Evolutionary conservation across 1,140 invertebrate genomes (phyloP), one percentile per base, ranked within the genome.

Genomic region (Papilio polyxenes): DNA sequence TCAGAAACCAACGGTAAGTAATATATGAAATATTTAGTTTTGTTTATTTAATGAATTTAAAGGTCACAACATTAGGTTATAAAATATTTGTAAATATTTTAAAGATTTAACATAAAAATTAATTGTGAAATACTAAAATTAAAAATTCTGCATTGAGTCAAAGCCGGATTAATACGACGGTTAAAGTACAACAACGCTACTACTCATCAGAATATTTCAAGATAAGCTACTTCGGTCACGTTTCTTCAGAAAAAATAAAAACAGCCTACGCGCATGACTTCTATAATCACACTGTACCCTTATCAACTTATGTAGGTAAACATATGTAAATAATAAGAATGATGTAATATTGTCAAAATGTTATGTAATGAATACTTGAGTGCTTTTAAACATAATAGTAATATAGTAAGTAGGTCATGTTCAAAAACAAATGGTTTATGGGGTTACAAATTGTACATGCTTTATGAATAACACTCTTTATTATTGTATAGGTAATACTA

Each of bases 151-250:
- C 9, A 17, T 20, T 9, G n/a, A 10, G 11, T 23, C 23, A 65
- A 62, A 62, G 10, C 59, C 23, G n/a, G 8, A 11, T 23, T 7
- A n/a, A 62, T n/a, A 62, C 9, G 59, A 62, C 20, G 8, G 8
- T 23, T n/a, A 65, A 65, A 20, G 56, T 59, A 20, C 59, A 62
- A 62, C 13, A 31, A 31, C 59, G 59, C 20, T 65, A 0, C 20
- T 6, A 65, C 3, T 31, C 4, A 53, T 53, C 10, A 13, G 11
- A 15, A 72, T 37, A 72, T 37, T 72, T 37, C 4, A 13, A 5
- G 65, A 72, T 72, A 72, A 40, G 84, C 84, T 74, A 85, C 82
- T 84, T 81, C 75, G 75, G 76, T 80, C 82, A 85, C 82, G 80
- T 85, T 87, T 72, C 81, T 83, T 78, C 62, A 15, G 75, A 62